Evolutionary conservation across 2,888 invertebrate genomes (phyloP), one percentile per base, ranked within the genome.

Genomic region (Drosophila eohydei): DNA sequence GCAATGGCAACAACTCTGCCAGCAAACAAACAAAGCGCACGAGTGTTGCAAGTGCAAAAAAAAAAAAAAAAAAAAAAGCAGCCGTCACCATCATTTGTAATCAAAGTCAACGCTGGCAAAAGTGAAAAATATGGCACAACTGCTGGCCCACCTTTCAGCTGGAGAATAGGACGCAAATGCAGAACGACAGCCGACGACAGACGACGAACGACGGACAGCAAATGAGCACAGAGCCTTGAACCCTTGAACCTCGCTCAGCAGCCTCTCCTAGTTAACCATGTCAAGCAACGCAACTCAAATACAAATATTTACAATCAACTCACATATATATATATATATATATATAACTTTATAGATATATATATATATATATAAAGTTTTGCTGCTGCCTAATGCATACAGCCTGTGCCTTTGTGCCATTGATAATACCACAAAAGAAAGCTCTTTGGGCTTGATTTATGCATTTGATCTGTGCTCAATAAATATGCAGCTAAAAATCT

Each of bases 61-160:
- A 38, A 54, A 54, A 54, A 54, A 28, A n/a, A 6, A n/a, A 54
- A 3, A 40, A 11, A 11, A 28, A 14, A 28, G 14, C 26, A 54
- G 21, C 70, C 68, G 62, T 56, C 72, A 65, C 81, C 75, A 80
- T 88, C 83, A 88, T 78, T 86, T 84, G 78, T 78, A 81, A 84
- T 88, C 89, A 88, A 82, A 83, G 78, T 79, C 81, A 82, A 65
- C 70, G 71, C 61, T 57, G 74, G 66, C 71, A 74, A 74, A 57
- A 57, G 57, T 67, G 67, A 65, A 79, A 67, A 68, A 74, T 71
- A 65, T 66, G 60, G 57, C 79, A 77, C 64, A 80, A 50, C 71
- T 52, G 61, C 40, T 60, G 60, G 80, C 43, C 73, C 73, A 76
- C 74, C 78, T 74, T 77, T 74, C 65, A 78, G 46, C 32, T 32